These are phyloP conservation scores for Pelagia noctiluca DNA, from an alignment of 30 jellyfish, hydroid and myxozoan genomes.

Conservation along the genomic window DNA sequence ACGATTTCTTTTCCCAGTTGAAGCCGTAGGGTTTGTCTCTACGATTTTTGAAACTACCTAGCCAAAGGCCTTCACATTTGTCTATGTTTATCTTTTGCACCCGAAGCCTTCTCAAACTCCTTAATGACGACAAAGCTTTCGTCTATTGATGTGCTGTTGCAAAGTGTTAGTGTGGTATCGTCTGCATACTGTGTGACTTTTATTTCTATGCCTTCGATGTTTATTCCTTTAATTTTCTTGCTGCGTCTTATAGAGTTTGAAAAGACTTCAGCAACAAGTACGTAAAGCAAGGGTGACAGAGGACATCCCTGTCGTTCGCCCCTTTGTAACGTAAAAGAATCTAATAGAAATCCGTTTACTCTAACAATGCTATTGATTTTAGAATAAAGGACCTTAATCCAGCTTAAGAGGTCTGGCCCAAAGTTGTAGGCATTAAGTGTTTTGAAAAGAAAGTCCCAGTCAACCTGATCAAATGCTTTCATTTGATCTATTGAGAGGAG, in stretches of 20 bases:
- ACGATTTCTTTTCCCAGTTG: slow-evolving; percentile 30
- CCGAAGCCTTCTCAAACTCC: slow-evolving; percentile 43
- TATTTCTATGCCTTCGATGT: slow-evolving; percentile 7
- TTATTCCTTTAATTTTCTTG: slow-evolving; percentile 2
- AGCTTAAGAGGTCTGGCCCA: slow-evolving; percentile 18
- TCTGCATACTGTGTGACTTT: slow-evolving; percentile 26
- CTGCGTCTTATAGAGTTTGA: neutral
- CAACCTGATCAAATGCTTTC: slow-evolving; percentile 40
- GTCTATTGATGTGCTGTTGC: neutral
- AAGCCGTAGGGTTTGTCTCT: slow-evolving; percentile 22
- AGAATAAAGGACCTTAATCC: slow-evolving; percentile 16
- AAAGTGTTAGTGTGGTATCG: slow-evolving; percentile 27
- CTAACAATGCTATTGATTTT: neutral
- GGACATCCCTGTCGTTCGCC: slow-evolving; percentile 37
- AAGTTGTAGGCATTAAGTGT: neutral
- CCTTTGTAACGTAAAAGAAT: neutral
- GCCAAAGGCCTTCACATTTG: slow-evolving; percentile 57
- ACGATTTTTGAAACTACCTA: slow-evolving; percentile 44
- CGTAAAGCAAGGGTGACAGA: slow-evolving; percentile 17
- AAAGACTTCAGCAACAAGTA: neutral
- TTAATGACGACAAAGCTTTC: neutral
- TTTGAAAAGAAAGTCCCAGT: slow-evolving; percentile 10
- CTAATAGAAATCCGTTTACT: slow-evolving; percentile 2
- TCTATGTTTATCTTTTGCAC: slow-evolving; percentile 36
- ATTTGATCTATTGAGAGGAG: slow-evolving; percentile 34